Evolutionary conservation across 2,797 vertebrate genomes (phyloP).

Genomic region (Peromyscus melanophrys): DNA sequence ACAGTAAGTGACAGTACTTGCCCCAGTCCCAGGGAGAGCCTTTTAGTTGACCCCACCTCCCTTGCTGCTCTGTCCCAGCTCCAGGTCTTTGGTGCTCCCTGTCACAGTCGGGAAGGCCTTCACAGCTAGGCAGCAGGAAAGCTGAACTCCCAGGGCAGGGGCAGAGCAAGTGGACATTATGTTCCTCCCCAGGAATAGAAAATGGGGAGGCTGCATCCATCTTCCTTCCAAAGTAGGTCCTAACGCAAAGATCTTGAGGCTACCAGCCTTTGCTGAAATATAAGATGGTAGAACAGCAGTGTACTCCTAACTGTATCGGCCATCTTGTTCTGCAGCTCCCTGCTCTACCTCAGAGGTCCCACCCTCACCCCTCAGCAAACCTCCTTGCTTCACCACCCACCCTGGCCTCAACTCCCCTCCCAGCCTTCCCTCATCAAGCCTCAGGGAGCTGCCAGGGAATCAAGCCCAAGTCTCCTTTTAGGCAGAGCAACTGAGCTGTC

Average conservation of each 20-base stretch:
- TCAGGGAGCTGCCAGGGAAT: not conserved
- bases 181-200: conserved; percentile 72
- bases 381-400: not conserved
- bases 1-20: not conserved
- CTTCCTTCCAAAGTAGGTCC: not conserved
- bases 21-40: not conserved
- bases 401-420: not conserved
- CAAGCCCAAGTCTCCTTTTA: not conserved
- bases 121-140: not conserved
- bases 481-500: not conserved
- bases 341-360: not conserved
- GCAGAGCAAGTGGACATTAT: conserved; percentile 16
- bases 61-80: conserved; percentile 45
- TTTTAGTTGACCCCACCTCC: not conserved
- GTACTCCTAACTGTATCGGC: not conserved
- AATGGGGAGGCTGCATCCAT: conserved; percentile 37
- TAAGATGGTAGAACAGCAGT: not conserved
- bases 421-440: not conserved
- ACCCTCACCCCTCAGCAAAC: not conserved
- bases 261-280: not conserved
- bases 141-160: not conserved
- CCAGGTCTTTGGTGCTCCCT: conserved; percentile 22
- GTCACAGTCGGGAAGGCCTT: conserved; percentile 47
- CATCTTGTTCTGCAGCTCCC: not conserved
- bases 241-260: not conserved